Percentiles rank a stretch among this genome's conserved stretches.
These are phyloP conservation scores for Leptopilina myrica DNA, from an alignment of 2,888 invertebrate genomes.

Conservation along the genomic window DNA sequence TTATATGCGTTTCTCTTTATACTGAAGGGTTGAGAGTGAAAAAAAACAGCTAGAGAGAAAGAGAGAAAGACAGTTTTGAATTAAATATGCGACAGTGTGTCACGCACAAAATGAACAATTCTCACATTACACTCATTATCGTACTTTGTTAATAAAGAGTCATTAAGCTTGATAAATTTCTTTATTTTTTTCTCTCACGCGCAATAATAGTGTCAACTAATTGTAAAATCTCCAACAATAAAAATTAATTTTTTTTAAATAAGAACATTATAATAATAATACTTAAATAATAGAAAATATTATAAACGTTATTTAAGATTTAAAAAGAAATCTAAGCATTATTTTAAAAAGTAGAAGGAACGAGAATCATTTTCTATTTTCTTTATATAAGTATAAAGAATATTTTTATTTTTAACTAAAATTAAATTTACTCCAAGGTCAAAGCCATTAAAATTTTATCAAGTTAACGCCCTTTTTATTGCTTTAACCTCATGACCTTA, in stretches of 20 bases:
- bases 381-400: too few species aligned
- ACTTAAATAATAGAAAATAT: too few species aligned
- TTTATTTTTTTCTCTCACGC: background rate
- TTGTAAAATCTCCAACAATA: too few species aligned
- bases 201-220: too few species aligned
- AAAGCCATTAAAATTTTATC: slow-evolving; percentile 2
- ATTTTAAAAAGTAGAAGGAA: too few species aligned
- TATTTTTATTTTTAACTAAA: too few species aligned
- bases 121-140: slow-evolving; percentile 27
- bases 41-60: too few species aligned
- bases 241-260: too few species aligned
- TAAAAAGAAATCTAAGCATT: too few species aligned
- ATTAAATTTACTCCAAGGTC: slow-evolving; percentile 1
- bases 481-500: slow-evolving; percentile 19
- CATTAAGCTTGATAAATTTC: background rate
- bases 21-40: background rate
- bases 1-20: slow-evolving; percentile 35
- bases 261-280: too few species aligned
- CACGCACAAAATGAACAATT: slow-evolving; percentile 25
- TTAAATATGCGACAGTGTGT: slow-evolving; percentile 34
- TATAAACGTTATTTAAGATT: too few species aligned
- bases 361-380: too few species aligned
- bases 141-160: slow-evolving; percentile 28
- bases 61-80: slow-evolving; percentile 24
- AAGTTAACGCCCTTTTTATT: slow-evolving; percentile 9